Conservation (phyloP, 2,797 vertebrate species). For the Diplodus puntazzo region DNA sequence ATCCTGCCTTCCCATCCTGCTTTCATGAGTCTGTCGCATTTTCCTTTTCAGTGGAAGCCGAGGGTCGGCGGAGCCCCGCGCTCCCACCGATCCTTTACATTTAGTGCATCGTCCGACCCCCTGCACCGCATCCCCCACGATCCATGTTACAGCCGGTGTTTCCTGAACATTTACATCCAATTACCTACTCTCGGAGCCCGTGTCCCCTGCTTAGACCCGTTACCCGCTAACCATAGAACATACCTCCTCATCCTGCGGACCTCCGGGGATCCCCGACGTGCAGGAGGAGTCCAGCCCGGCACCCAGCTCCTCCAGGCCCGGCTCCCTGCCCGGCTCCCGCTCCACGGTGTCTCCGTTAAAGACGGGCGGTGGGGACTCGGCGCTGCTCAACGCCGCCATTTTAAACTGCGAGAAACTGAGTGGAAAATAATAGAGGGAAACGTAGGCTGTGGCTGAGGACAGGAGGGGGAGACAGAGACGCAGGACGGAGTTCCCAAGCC, state of each 20-base stretch:
- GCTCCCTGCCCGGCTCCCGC: constrained; percentile 81
- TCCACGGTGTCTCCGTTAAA: constrained; percentile 89
- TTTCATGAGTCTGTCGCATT: constrained; percentile 49
- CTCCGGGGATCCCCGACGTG: constrained; percentile 78
- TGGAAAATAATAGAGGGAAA: constrained; percentile 81
- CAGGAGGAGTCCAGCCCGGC: constrained; percentile 79
- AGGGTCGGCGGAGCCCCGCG: not conserved
- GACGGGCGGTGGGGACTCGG: constrained; percentile 90
- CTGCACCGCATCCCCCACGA: constrained; percentile 74
- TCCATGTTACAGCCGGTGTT: constrained; percentile 82
- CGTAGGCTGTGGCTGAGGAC: constrained; percentile 66
- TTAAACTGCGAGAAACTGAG: constrained; percentile 88
- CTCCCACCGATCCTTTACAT: not conserved
- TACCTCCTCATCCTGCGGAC: constrained; percentile 90
- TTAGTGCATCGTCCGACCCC: constrained; percentile 58
- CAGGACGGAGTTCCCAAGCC: constrained; percentile 4
- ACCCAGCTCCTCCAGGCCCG: constrained; percentile 81
- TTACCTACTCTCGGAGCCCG: constrained; percentile 74
- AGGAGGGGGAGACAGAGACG: constrained; percentile 85
- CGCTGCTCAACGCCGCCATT: constrained; percentile 92
- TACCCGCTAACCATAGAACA: constrained; percentile 46
- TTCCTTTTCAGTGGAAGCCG: not conserved
- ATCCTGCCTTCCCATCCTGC: constrained; percentile 35
- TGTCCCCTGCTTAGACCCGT: constrained; percentile 58
- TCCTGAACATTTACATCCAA: constrained; percentile 80